Evolutionary conservation across 2,113 vertebrate genomes (phyloP).

Genomic region (Labrus mixtus): DNA sequence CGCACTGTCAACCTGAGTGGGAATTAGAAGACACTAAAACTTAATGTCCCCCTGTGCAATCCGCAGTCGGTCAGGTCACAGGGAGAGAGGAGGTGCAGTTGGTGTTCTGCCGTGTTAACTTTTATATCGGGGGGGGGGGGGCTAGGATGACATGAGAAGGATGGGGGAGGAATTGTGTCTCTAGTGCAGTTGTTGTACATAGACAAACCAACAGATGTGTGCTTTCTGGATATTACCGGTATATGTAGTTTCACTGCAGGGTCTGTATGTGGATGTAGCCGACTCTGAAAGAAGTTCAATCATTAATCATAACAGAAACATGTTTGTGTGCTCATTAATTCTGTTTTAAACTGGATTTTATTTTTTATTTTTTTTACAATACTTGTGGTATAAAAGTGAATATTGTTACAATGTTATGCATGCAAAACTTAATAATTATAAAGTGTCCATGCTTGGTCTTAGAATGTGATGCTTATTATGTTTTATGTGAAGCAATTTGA

Average conservation of each 20-base stretch:
- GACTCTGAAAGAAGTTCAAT: not conserved
- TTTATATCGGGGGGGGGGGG: conserved; percentile 62
- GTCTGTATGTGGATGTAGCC: not conserved
- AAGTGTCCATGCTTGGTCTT: no score
- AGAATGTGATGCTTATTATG: no score
- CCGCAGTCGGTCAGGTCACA: conserved; percentile 70
- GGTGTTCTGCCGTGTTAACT: conserved; percentile 81
- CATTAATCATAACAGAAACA: not conserved
- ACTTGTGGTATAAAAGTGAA: no score
- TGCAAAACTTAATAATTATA: no score
- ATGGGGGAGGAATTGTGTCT: not conserved
- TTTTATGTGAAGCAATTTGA: no score
- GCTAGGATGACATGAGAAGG: conserved; percentile 7
- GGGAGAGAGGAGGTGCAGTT: conserved; percentile 68
- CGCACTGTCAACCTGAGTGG: conserved; percentile 63
- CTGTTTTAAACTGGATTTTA: no score
- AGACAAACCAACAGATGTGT: not conserved
- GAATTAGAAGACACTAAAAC: conserved; percentile 82
- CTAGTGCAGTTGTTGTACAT: not conserved
- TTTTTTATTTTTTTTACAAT: no score
- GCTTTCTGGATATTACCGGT: not conserved
- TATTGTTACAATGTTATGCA: no score
- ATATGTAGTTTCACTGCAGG: not conserved
- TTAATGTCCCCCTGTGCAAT: conserved; percentile 82
- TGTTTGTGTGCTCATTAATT: no score